These are phyloP conservation scores for Tychaedon coryphoeus DNA, from an alignment of 2,113 vertebrate species.

Conservation along the genomic window DNA sequence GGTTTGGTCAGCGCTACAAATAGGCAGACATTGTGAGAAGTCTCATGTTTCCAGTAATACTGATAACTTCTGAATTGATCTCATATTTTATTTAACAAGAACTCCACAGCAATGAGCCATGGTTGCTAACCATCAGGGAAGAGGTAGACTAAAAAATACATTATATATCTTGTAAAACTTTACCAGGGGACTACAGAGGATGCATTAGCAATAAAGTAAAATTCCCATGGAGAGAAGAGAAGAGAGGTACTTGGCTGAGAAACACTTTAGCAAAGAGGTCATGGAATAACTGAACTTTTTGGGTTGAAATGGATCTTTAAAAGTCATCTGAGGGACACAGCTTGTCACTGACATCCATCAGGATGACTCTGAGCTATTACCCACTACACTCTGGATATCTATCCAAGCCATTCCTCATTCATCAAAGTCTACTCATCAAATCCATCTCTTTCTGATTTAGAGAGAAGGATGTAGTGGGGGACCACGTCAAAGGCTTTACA, in stretches of 20 bases:
- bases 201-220: not conserved
- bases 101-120: not conserved
- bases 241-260: not conserved
- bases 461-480: not conserved
- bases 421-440: not conserved
- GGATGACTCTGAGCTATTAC: not conserved
- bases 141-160: not conserved
- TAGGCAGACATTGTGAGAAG: not conserved
- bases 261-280: not conserved
- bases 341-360: not conserved
- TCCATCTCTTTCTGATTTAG: not conserved
- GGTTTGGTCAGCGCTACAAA: not conserved
- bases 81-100: slow-evolving; percentile 35
- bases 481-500: not conserved
- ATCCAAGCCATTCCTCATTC: not conserved
- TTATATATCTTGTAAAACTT: not conserved
- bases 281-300: not conserved
- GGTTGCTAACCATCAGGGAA: not conserved
- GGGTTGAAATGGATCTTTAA: not conserved
- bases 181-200: not conserved
- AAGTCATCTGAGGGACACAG: not conserved
- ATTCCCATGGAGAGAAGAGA: not conserved
- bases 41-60: slow-evolving; percentile 8
- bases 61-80: not conserved
- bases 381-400: not conserved